Percentiles rank a stretch among this genome's conserved stretches.
Evolutionary conservation across 2,888 invertebrate genomes (phyloP).

Genomic region (Patella caerulea): DNA sequence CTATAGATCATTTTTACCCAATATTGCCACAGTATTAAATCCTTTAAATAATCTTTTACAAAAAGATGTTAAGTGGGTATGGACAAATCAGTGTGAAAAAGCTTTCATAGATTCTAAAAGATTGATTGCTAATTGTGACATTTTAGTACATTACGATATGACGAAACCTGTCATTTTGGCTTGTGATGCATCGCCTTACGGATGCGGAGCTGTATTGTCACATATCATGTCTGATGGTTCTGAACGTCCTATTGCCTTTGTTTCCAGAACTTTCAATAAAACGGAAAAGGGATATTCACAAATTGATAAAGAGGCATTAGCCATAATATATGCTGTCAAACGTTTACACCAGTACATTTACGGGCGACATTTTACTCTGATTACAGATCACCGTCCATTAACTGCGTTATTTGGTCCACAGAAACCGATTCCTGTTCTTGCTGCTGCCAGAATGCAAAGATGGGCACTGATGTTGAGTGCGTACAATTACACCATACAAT

Average conservation of each 20-base stretch:
- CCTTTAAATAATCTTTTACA: conserved; percentile 26
- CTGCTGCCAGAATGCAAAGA: conserved; percentile 56
- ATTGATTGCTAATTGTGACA: conserved; percentile 30
- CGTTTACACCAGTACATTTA: conserved; percentile 43
- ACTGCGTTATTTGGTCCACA: conserved; percentile 62
- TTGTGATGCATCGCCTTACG: conserved; percentile 21
- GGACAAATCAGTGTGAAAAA: conserved; percentile 18
- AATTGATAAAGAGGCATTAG: conserved; percentile 39
- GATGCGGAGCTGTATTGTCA: conserved; percentile 40
- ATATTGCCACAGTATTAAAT: conserved; percentile 14
- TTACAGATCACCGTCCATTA: conserved; percentile 70
- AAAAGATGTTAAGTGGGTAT: conserved; percentile 42
- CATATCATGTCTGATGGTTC: conserved; percentile 53
- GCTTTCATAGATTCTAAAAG: conserved; percentile 43
- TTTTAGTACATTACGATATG: no score
- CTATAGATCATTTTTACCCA: conserved; percentile 18
- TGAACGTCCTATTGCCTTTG: background rate
- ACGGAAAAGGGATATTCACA: conserved; percentile 34
- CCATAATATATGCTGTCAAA: conserved; percentile 37
- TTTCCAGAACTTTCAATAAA: conserved; percentile 21
- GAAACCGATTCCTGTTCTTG: conserved; percentile 47
- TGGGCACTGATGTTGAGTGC: conserved; percentile 57
- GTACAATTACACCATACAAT: conserved; percentile 63
- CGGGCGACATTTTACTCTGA: conserved; percentile 46
- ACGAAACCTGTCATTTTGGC: no score